Conservation (phyloP, 2,888 invertebrate genomes). For the Cerastis leucographa region DNA sequence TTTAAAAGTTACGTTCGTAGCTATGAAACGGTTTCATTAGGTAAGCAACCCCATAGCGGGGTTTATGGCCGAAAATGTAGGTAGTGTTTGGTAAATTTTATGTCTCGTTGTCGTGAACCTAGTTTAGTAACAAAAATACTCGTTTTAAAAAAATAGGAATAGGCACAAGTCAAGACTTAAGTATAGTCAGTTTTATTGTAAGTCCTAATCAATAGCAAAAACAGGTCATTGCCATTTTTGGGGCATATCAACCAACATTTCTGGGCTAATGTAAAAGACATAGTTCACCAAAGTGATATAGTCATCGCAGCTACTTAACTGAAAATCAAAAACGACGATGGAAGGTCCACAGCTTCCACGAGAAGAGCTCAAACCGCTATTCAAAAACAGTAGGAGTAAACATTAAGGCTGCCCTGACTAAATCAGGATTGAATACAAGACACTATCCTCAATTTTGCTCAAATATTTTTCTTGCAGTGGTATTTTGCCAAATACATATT, state of each 20-base stretch:
- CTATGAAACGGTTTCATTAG: slow-evolving; percentile 50
- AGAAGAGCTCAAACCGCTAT: neutral
- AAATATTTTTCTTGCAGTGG: too few relatives aligned
- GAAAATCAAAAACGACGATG: neutral
- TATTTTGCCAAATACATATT: too few relatives aligned
- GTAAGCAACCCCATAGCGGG: slow-evolving; percentile 42
- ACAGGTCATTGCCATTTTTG: neutral
- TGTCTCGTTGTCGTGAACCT: slow-evolving; percentile 14
- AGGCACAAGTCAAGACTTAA: too few relatives aligned
- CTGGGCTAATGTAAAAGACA: neutral
- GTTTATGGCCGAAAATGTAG: slow-evolving; percentile 50
- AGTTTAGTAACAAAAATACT: neutral
- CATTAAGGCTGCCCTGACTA: neutral
- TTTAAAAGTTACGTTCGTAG: slow-evolving; percentile 29
- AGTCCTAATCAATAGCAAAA: too few relatives aligned
- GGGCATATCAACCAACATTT: neutral
- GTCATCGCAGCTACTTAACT: neutral
- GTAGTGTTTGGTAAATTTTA: slow-evolving; percentile 29
- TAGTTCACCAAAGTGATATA: neutral
- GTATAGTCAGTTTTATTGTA: neutral
- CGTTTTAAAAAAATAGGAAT: too few relatives aligned
- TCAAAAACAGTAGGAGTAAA: neutral
- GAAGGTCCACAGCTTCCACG: neutral
- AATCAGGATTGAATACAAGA: neutral
- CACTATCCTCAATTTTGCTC: neutral